These are phyloP conservation scores for Ciona savignyi DNA, from an alignment of 23 tunicate genomes.

Conservation along the genomic window DNA sequence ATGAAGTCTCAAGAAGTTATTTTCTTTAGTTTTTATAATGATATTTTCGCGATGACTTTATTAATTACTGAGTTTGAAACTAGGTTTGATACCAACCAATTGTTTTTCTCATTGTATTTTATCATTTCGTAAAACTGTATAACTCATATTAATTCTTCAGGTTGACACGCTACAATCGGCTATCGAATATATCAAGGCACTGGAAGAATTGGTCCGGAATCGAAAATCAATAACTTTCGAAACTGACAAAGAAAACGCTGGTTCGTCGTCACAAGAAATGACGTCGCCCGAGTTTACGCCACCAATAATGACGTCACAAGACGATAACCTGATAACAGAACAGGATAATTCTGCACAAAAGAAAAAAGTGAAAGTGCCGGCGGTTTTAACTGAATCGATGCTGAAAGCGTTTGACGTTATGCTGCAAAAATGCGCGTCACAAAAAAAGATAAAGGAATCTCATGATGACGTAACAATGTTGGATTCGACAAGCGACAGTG, in stretches of 20 bases:
- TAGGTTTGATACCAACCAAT: too few relatives aligned
- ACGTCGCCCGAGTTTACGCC: neutral
- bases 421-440: constrained; percentile 19
- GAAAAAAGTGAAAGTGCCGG: constrained; percentile 8
- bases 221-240: constrained; percentile 15
- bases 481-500: too few relatives aligned
- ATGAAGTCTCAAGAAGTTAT: too few relatives aligned
- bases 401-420: constrained; percentile 39
- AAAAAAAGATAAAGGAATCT: too few relatives aligned
- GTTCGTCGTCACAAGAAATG: neutral
- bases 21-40: too few relatives aligned
- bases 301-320: neutral
- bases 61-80: too few relatives aligned
- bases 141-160: too few relatives aligned
- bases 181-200: constrained; percentile 86
- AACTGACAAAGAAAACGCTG: constrained; percentile 10
- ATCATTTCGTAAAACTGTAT: too few relatives aligned
- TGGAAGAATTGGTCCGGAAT: constrained; percentile 51
- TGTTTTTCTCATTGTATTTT: too few relatives aligned
- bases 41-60: too few relatives aligned
- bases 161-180: constrained; percentile 95
- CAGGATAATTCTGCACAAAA: neutral
- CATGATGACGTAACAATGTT: too few relatives aligned
- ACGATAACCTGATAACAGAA: constrained; percentile 3
- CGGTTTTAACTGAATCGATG: constrained; percentile 38